Conservation (phyloP, 1,140 invertebrate species). For the Whitmania pigra region DNA sequence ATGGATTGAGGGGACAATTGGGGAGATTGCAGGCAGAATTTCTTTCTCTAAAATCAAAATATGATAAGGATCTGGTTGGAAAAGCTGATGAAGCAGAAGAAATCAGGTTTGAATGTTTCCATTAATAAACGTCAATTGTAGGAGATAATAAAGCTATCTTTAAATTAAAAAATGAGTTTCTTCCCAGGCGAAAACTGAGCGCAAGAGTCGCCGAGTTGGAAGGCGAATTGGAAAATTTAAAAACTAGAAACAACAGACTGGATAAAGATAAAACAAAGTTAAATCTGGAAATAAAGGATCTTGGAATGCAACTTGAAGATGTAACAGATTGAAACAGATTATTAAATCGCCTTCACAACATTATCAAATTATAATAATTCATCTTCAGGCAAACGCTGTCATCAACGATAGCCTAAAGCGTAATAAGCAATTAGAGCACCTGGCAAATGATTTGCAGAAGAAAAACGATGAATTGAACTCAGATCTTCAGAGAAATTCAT, state of each 20-base stretch:
- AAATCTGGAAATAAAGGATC: conserved; percentile 37
- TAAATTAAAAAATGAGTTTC: background rate
- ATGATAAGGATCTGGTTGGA: conserved; percentile 39
- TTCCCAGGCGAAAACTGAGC: conserved; percentile 35
- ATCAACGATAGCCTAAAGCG: conserved; percentile 31
- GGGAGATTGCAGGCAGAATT: conserved; percentile 35
- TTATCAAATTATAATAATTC: background rate
- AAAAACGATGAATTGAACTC: conserved; percentile 35
- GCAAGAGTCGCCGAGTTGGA: conserved; percentile 39
- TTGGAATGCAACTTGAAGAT: conserved; percentile 39
- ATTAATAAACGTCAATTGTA: background rate
- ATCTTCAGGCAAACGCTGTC: conserved; percentile 21
- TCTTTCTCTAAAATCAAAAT: conserved; percentile 35
- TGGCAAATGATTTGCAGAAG: conserved; percentile 34
- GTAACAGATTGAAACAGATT: background rate
- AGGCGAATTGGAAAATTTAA: conserved; percentile 33
- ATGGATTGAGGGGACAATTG: conserved; percentile 32
- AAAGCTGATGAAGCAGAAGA: conserved; percentile 41
- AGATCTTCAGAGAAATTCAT: conserved; percentile 28
- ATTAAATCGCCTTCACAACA: background rate
- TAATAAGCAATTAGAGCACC: conserved; percentile 39
- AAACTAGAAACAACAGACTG: conserved; percentile 32
- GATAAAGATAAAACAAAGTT: conserved; percentile 41
- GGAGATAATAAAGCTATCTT: background rate
- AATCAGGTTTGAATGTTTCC: conserved; percentile 31